Base-by-base conservation (phyloP, 2,797 vertebrate genomes). In the Vespertilio murinus region DNA sequence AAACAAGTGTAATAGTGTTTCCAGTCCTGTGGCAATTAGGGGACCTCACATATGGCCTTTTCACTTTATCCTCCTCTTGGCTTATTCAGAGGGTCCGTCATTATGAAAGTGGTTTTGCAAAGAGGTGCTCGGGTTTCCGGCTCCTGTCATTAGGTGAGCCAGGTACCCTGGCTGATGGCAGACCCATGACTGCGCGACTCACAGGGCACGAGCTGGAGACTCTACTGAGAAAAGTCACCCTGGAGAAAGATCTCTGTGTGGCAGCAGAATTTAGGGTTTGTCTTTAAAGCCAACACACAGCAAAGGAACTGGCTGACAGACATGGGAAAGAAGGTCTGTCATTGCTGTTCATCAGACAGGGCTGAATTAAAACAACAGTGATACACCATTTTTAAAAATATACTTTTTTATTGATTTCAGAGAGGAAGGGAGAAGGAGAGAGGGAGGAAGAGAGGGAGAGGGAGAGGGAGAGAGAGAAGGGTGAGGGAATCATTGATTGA, bases 81-180 rank as follows among this genome's bases (percentile, higher is more conserved):
- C 96, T 98, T 98, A 98, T 97, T 98, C 97, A 98, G 97, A 97
- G 95, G 96, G 85, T 94, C 95, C 97, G 93, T 96, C 95, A 98
- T 98, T 97, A 98, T 96, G 97, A 98, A 98, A 98, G 98, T 97
- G 59, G 97, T 97, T 98, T 97, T 97, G 94, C 97, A 97, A 94
- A 84, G 83, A 96, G 87, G 90, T 97, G 59, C 97, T 98, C 97
- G 33, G 96, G 94, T 98, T 98, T 98, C 98, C 94, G 70, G 85
- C 89, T 96, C 96, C 87, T 95, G 78, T 97, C 87, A n/a, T 87
- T 91, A 91, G 94, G 75, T 88, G 95, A 95, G 90, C 93, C 96
- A 71, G 96, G 97, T 97, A 96, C 89, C 73, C 45, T 69, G 73
- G 73, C 69, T 65, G 67, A 61, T 17, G 78, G 81, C 69, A 0